Base-by-base conservation (phyloP, 2,888 invertebrate genomes). In the Drosophila neonasuta region DNA sequence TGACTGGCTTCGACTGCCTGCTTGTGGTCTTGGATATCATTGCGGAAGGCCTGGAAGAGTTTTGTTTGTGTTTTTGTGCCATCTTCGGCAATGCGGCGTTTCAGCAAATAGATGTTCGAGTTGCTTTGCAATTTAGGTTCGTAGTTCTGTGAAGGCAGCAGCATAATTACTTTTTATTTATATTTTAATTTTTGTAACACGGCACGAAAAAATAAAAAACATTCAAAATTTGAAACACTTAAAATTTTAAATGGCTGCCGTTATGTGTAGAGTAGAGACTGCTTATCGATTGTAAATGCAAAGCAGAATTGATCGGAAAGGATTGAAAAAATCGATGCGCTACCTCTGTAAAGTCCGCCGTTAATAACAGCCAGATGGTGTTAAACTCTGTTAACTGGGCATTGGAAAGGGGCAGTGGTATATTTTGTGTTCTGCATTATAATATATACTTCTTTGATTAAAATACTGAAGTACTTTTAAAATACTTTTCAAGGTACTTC, bases 21-120 rank as follows among this genome's bases (percentile, higher is more conserved):
- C 8, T 50, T 13, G 20, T 24, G 29, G 1, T 63, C 51, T 2
- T 62, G 54, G 11, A 73, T 32, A 9, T 70, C 56, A 56, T 67
- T 77, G 30, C 66, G 48, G 65, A 77, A 76, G n/a, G 70, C 78
- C 64, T 76, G 76, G n/a, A 76, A 61, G 13, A 75, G 62, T 48
- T 77, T 32, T 3, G 65, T 54, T 52, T 80, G 70, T 13, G 72
- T 56, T 48, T 80, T 68, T 50, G 82, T 73, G 55, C 80, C 79
- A 69, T 77, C 24, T 11, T 80, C 70, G 6, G 66, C 72, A 7
- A 77, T 77, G 60, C 71, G 70, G 2, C 71, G 71, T 20, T 78
- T 78, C 1, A 80, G 51, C 24, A 69, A 13, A 13, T 79, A 56
- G 0, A 68, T 62, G 24, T 50, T 56, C 1, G 66, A 50, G n/a